Conservation (phyloP, 64 coral and sea anemone genomes). For the Stylophora pistillata region DNA sequence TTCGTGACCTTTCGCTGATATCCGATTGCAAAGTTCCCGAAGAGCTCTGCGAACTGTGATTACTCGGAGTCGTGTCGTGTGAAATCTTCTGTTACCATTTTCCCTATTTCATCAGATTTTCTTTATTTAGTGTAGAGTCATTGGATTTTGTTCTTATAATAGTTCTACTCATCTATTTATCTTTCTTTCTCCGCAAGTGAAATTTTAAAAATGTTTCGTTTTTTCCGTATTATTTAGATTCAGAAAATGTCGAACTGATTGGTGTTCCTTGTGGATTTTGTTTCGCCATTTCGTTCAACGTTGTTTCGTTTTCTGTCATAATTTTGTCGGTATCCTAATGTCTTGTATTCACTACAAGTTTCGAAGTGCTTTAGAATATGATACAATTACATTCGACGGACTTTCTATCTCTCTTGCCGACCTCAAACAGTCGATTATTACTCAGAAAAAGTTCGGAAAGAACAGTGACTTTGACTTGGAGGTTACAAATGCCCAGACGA, state of each 20-base stretch:
- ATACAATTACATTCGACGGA: slow-evolving; percentile 97
- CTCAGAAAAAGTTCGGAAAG: slow-evolving; percentile 96
- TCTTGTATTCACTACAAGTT: slow-evolving; percentile 99
- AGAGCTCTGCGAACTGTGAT: not conserved
- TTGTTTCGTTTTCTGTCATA: not conserved
- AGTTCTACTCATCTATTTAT: not conserved
- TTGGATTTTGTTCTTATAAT: not conserved
- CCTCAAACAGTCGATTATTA: slow-evolving; percentile 92
- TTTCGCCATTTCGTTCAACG: not conserved
- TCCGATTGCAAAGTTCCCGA: not conserved
- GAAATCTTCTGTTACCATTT: not conserved
- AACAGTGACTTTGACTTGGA: slow-evolving; percentile 98
- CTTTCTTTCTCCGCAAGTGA: not conserved
- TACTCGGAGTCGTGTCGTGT: not conserved
- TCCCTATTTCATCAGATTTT: not conserved
- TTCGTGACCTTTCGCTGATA: not conserved
- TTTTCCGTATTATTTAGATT: not conserved
- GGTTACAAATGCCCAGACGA: slow-evolving; percentile 97
- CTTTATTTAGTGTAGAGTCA: not conserved
- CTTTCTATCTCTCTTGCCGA: slow-evolving; percentile 95
- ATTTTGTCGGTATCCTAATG: slow-evolving; percentile 35
- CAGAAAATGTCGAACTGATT: slow-evolving; percentile 20
- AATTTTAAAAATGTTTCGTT: not conserved
- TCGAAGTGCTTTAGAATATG: slow-evolving; percentile 97
- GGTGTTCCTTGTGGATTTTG: not conserved